A percentile compares a stretch with the other conserved stretches of the same genome.
These are phyloP conservation scores for Alsophila aescularia DNA, from an alignment of 2,888 invertebrate species.

Conservation along the genomic window DNA sequence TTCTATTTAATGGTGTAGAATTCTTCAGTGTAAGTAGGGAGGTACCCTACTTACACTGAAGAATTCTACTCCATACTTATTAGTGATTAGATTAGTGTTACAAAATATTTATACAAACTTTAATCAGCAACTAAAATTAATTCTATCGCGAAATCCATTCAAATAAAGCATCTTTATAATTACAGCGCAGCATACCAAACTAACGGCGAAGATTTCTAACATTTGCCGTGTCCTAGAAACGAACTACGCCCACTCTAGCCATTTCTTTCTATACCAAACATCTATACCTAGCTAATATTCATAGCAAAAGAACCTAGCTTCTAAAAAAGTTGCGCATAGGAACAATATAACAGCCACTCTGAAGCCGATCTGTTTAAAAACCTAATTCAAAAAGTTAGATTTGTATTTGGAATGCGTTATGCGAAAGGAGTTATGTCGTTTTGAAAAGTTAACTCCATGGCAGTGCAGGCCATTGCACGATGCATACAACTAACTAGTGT, in stretches of 20 bases:
- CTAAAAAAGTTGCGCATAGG: slow-evolving; percentile 63
- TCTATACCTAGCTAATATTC: slow-evolving; percentile 82
- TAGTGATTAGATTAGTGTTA: neutral
- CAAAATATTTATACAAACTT: slow-evolving; percentile 5
- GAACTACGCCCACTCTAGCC: slow-evolving; percentile 74
- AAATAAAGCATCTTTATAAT: slow-evolving; percentile 37
- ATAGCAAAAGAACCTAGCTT: slow-evolving; percentile 79
- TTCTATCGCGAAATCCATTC: slow-evolving; percentile 24
- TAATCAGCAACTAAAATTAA: slow-evolving; percentile 23
- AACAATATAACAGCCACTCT: slow-evolving; percentile 7
- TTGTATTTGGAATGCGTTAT: slow-evolving; percentile 32
- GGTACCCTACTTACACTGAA: too few species aligned
- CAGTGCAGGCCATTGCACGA: slow-evolving; percentile 84
- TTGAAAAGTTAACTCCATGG: slow-evolving; percentile 50
- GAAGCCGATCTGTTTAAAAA: slow-evolving; percentile 20
- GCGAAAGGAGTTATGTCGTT: slow-evolving; percentile 50
- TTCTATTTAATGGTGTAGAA: too few species aligned
- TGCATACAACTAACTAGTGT: slow-evolving; percentile 83
- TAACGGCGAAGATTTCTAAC: slow-evolving; percentile 74
- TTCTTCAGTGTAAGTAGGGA: too few species aligned
- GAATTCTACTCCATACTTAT: neutral
- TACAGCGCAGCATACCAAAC: slow-evolving; percentile 27
- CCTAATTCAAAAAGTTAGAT: slow-evolving; percentile 11
- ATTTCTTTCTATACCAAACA: slow-evolving; percentile 81
- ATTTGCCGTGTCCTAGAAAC: slow-evolving; percentile 80